phyloP scores from a whole-genome alignment of 2,888 invertebrate species.

The Lobophora halterata region DNA sequence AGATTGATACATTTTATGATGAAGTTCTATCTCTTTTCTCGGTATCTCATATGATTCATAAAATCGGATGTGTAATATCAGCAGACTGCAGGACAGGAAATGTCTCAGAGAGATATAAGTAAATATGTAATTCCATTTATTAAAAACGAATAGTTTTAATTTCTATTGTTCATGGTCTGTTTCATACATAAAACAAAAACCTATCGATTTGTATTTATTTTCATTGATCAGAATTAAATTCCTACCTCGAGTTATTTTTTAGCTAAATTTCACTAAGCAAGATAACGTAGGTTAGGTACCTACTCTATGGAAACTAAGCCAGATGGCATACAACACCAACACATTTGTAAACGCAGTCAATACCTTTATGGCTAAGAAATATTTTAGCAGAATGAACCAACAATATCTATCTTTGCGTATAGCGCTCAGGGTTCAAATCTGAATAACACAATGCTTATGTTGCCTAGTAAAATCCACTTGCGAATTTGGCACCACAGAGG shows the following conservation, averaged over 20 bases:
- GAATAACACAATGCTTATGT: slow-evolving; percentile 6
- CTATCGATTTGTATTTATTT: too few species aligned
- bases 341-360: slow-evolving; percentile 7
- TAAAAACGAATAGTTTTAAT: slow-evolving; percentile 3
- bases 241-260: too few species aligned
- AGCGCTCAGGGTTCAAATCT: slow-evolving; percentile 10
- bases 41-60: too few species aligned
- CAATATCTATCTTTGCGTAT: slow-evolving; percentile 3
- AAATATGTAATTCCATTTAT: slow-evolving; percentile 1
- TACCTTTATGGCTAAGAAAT: too few species aligned
- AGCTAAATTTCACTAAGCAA: too few species aligned
- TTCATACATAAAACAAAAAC: too few species aligned
- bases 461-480: slow-evolving; percentile 21
- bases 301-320: too few species aligned
- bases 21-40: too few species aligned
- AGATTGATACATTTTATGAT: too few species aligned
- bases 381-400: neutral
- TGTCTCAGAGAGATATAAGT: slow-evolving; percentile 6
- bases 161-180: too few species aligned
- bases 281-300: too few species aligned
- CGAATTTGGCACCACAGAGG: slow-evolving; percentile 56
- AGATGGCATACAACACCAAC: slow-evolving; percentile 9
- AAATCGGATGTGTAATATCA: slow-evolving; percentile 3
- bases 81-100: slow-evolving; percentile 17
- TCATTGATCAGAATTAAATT: too few species aligned